Evolutionary conservation across 2,113 vertebrate species (phyloP).

Genomic region (Malaclemys terrapin): DNA sequence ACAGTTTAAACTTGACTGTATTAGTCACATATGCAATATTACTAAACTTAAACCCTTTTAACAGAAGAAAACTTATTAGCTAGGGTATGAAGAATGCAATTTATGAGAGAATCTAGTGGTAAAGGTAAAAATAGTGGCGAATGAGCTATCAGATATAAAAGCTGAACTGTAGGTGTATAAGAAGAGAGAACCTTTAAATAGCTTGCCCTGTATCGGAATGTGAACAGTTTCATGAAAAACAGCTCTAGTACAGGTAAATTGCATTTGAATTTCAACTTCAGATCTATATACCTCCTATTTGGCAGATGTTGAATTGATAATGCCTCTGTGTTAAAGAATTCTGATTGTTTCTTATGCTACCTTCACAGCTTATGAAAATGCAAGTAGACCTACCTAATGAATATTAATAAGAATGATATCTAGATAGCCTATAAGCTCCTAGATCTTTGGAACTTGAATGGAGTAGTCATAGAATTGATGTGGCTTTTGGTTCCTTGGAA

Average conservation of each 20-base stretch:
- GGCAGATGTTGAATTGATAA: conserved; percentile 80
- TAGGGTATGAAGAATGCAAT: conserved; percentile 45
- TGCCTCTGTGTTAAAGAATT: conserved; percentile 80
- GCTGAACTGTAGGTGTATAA: conserved; percentile 41
- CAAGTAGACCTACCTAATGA: conserved; percentile 80
- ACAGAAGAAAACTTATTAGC: conserved; percentile 54
- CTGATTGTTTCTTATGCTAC: conserved; percentile 82
- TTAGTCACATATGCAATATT: conserved; percentile 38
- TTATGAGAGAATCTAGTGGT: conserved; percentile 46
- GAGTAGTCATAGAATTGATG: conserved; percentile 74
- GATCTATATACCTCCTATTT: conserved; percentile 65
- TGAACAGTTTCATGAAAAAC: conserved; percentile 44
- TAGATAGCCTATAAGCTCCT: conserved; percentile 74
- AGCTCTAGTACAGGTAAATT: conserved; percentile 73
- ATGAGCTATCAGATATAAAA: conserved; percentile 54
- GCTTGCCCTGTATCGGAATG: conserved; percentile 29
- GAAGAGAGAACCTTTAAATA: conserved; percentile 34
- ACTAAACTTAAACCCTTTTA: conserved; percentile 46
- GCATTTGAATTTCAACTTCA: conserved; percentile 77
- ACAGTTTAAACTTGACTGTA: conserved; percentile 59
- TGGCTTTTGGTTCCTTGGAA: conserved; percentile 69
- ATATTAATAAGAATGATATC: conserved; percentile 79
- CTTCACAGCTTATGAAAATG: conserved; percentile 81
- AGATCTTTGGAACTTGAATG: conserved; percentile 76
- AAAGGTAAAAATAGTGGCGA: conserved; percentile 61